A percentile compares a stretch with the other conserved stretches of the same genome.
Conservation (phyloP, 2,888 invertebrate genomes). For the Dendrolimus houi region DNA sequence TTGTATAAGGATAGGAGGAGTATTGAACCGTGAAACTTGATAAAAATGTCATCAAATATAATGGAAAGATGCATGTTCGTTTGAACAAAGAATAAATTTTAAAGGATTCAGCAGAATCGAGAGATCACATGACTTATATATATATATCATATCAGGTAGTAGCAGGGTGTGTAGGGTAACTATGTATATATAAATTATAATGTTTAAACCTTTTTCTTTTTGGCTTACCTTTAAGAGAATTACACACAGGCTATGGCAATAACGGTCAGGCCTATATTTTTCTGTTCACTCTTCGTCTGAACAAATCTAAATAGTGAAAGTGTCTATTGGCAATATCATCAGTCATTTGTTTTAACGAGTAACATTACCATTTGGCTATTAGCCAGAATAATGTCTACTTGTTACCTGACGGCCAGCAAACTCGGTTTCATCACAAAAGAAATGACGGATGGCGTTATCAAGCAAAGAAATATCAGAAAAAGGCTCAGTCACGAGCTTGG, state of each 20-base stretch:
- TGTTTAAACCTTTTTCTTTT: too few species aligned
- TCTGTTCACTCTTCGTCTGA: too few species aligned
- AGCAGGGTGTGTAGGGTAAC: too few species aligned
- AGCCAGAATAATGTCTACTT: neutral
- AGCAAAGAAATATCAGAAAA: conserved; percentile 21
- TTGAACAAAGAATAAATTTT: neutral
- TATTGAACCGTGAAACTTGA: neutral
- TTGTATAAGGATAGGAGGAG: neutral
- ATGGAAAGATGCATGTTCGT: neutral
- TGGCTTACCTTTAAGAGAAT: too few species aligned
- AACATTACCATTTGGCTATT: too few species aligned
- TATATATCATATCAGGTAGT: too few species aligned
- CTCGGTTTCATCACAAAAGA: conserved; percentile 22
- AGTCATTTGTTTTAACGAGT: too few species aligned
- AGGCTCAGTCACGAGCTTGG: conserved; percentile 22
- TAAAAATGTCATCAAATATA: neutral
- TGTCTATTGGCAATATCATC: too few species aligned
- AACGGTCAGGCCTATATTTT: too few species aligned
- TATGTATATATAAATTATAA: too few species aligned
- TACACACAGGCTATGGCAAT: too few species aligned
- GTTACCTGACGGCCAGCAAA: conserved; percentile 11
- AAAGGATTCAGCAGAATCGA: neutral
- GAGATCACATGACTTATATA: neutral
- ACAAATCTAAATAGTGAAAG: too few species aligned
- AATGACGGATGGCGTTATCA: conserved; percentile 33